These are phyloP conservation scores for human DNA, from an alignment of 2,113 vertebrate species.

Conservation along the genomic window GRCh38 chr7:20310001-20310500, in stretches of 20 bases:
- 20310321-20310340: neutral
- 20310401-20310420: neutral
- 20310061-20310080: neutral
- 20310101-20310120: neutral
- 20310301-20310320: neutral
- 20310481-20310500: neutral
- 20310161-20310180: neutral
- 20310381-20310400: constrained; percentile 38
- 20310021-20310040: neutral
- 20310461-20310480: neutral
- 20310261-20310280: neutral
- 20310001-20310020: neutral
- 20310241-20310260: neutral
- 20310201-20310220: neutral
- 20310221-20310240: neutral
- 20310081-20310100: neutral
- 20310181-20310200: neutral
- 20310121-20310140: neutral
- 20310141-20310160: neutral
- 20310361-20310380: neutral
- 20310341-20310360: neutral
- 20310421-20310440: constrained; percentile 2
- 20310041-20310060: neutral
- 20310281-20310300: neutral
- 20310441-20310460: constrained; percentile 3